Evolutionary conservation across 1,140 invertebrate species (phyloP), one percentile per base, ranked within the genome.

Genomic region (Belonocnema kinseyi): DNA sequence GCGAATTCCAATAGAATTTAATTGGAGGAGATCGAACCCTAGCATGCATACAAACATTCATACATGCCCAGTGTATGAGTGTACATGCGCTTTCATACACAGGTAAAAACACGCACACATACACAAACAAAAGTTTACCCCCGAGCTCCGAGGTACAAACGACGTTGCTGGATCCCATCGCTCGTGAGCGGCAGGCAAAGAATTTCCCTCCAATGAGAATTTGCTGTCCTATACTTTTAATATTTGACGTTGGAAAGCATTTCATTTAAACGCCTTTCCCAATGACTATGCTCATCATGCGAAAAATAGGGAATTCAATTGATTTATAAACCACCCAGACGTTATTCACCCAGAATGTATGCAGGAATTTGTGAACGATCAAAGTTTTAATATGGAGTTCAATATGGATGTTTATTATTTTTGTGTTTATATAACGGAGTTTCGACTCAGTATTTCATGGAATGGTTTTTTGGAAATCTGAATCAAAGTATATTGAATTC

Each of bases 1-100:
- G 85, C 84, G 84, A 88, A 90, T 89, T 88, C 88, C 89, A 87
- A 89, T 89, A 85, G 87, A 89, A 90, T 89, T 89, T 89, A 90
- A 90, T 89, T 90, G 88, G 87, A 88, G 86, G 87, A 88, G 85
- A 85, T 87, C 82, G 81, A 84, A 83, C 82, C 26, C 61, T 66
- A 26, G 61, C 61, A 21, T 16, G 40, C 58, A 66, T 66, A 14
- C 58, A 66, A 14, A 66, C 61, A 66, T 54, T 14, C 19, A 58
- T 4, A 58, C 19, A 46, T 46, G 40, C 40, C 1, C 40, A 8
- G 40, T 46, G 40, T 2, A 46, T 46, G 10, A 1, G 40, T 58
- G 19, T 58, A 58, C 13, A 17, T 58, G 56, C 56, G 13, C 56
- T 58, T 58, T 11, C 11, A 26, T 26, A 33, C 26, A 61, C 26